Percentiles rank a stretch among this genome's conserved stretches.
Conservation (phyloP, 2,113 vertebrate species). For the Camarhynchus parvulus region DNA sequence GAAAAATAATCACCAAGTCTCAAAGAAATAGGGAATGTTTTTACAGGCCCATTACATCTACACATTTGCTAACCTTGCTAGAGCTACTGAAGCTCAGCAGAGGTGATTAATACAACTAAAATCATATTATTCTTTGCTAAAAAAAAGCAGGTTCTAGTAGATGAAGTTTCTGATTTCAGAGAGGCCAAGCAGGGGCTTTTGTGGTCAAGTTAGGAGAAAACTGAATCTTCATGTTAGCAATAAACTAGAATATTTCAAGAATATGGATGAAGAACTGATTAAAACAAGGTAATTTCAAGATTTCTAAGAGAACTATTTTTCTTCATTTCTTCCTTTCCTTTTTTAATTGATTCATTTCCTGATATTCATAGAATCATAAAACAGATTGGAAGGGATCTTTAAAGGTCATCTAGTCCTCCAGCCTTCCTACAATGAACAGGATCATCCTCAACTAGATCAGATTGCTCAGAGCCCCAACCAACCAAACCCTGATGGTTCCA, state of each 20-base stretch:
- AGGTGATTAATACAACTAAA: conserved; percentile 5
- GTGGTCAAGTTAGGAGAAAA: neutral
- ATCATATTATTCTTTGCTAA: neutral
- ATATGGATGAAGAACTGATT: neutral
- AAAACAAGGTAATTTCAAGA: neutral
- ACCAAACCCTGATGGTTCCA: neutral
- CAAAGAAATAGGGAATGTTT: conserved; percentile 28
- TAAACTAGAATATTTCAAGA: neutral
- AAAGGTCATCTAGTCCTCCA: neutral
- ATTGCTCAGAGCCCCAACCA: neutral
- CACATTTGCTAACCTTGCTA: neutral
- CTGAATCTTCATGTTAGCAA: neutral
- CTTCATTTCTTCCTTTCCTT: neutral
- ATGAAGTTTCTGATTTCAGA: neutral
- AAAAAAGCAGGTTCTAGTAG: neutral
- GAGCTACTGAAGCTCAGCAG: neutral
- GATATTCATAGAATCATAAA: neutral
- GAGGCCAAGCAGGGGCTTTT: neutral
- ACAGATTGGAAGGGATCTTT: neutral
- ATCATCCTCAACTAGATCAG: neutral
- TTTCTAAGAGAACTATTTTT: neutral
- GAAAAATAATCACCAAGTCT: neutral
- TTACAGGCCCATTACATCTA: neutral
- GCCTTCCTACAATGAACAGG: neutral
- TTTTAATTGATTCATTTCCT: neutral